phyloP scores from a whole-genome alignment of 2,888 invertebrate species.

The Parelbella ahira region DNA sequence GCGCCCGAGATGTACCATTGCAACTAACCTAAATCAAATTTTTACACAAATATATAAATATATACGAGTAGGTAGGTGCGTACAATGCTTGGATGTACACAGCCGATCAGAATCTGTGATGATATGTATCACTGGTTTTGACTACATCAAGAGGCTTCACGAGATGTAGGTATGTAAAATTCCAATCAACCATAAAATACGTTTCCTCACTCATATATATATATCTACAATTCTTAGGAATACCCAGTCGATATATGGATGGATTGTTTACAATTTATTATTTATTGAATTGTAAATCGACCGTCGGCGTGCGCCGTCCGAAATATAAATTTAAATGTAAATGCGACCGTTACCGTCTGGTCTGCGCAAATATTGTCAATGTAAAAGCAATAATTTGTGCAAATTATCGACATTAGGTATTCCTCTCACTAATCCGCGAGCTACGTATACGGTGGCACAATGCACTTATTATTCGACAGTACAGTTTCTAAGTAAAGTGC shows the following conservation, averaged over 20 bases:
- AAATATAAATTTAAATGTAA: constrained; percentile 25
- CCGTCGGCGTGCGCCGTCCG: constrained; percentile 11
- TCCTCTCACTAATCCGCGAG: constrained; percentile 73
- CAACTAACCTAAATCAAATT: too few relatives aligned
- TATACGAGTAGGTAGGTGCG: too few relatives aligned
- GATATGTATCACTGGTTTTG: too few relatives aligned
- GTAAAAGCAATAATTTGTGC: constrained; percentile 38
- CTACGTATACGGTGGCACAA: constrained; percentile 75
- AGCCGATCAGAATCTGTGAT: too few relatives aligned
- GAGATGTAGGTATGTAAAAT: too few relatives aligned
- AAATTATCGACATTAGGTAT: constrained; percentile 69
- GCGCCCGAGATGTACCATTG: constrained; percentile 32
- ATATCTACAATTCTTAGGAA: too few relatives aligned
- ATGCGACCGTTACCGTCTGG: constrained; percentile 24
- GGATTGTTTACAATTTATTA: constrained; percentile 4
- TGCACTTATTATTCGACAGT: constrained; percentile 79
- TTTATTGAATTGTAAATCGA: constrained; percentile 17
- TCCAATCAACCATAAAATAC: too few relatives aligned
- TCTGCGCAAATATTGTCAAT: constrained; percentile 24
- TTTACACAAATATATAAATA: too few relatives aligned
- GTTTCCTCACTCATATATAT: too few relatives aligned
- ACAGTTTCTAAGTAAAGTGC: constrained; percentile 77
- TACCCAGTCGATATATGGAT: not conserved
- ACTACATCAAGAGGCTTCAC: too few relatives aligned
- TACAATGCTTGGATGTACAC: too few relatives aligned